These are phyloP conservation scores for Aptenodytes forsteri DNA, from an alignment of 2,113 vertebrate genomes.

Conservation along the genomic window DNA sequence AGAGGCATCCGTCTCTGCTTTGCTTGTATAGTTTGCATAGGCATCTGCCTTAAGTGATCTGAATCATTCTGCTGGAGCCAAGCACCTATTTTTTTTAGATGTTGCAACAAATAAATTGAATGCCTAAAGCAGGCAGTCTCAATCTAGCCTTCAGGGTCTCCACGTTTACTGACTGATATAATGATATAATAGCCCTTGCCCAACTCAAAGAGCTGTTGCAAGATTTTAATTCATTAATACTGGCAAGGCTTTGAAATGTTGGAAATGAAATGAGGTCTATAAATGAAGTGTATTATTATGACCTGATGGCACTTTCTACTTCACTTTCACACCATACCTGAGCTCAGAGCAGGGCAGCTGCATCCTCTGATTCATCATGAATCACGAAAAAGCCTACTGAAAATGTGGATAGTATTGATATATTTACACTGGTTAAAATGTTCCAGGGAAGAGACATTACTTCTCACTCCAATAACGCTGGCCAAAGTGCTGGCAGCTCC, in stretches of 20 bases:
- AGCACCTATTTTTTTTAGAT: not conserved
- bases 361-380: not conserved
- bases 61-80: conserved; percentile 22
- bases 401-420: not conserved
- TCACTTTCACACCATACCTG: not conserved
- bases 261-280: not conserved
- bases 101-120: conserved; percentile 6
- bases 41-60: not conserved
- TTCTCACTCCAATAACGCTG: not conserved
- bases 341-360: not conserved
- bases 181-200: not conserved
- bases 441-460: not conserved
- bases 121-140: conserved; percentile 12
- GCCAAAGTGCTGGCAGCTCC: not conserved
- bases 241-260: not conserved
- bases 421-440: not conserved
- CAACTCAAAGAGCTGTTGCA: not conserved
- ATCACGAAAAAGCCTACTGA: not conserved
- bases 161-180: not conserved
- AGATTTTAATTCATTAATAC: conserved; percentile 20
- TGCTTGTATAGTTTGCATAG: not conserved
- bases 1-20: not conserved
- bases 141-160: not conserved
- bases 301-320: not conserved
- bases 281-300: not conserved